Evolutionary conservation across 1,140 invertebrate genomes (phyloP), one percentile per base, ranked within the genome.

Genomic region (Adoxophyes honmai): DNA sequence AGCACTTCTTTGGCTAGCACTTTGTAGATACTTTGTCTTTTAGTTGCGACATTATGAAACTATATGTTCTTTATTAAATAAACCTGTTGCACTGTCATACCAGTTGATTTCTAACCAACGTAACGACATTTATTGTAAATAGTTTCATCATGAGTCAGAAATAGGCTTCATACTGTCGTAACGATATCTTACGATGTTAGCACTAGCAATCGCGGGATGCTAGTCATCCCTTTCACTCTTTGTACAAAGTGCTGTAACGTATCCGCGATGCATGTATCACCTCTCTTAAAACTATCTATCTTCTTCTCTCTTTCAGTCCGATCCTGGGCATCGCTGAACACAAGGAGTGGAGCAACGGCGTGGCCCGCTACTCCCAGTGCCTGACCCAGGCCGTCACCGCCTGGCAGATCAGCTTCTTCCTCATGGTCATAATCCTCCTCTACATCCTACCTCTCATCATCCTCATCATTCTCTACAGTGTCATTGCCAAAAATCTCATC

Each of bases 371-470:
- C 62, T 86, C 92, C 13, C 84, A 86, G 57, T 96, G 95, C 75
- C 86, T 93, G 37, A 95, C 93, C 2, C 88, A 92, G 72, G 92
- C 93, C 5, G 90, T 92, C 75, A 90, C 90, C 35, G 84, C 91
- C 70, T 94, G 93, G 92, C 91, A 93, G 18, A 91, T 92, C 35
- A 77, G 92, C 16, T 97, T 96, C 91, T 95, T 95, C 85, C 77
- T 94, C 13, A 88, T 92, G 64, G 92, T 92, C 66, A 93, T 94
- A 52, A 90, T 92, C 52, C 77, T 94, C 35, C 95, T 97, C 78
- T 97, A 96, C 86, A 78, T 95, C 48, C 70, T 96, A 6, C 96
- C 96, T 10, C 82, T 96, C 13, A 73, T 94, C 14, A 91, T 96
- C 42, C 91, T 97, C 28, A 78, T 96, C 36, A 83, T 94, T 35